These are phyloP conservation scores for Fistularia tabacaria DNA, from an alignment of 2,797 vertebrate species.

Conservation along the genomic window DNA sequence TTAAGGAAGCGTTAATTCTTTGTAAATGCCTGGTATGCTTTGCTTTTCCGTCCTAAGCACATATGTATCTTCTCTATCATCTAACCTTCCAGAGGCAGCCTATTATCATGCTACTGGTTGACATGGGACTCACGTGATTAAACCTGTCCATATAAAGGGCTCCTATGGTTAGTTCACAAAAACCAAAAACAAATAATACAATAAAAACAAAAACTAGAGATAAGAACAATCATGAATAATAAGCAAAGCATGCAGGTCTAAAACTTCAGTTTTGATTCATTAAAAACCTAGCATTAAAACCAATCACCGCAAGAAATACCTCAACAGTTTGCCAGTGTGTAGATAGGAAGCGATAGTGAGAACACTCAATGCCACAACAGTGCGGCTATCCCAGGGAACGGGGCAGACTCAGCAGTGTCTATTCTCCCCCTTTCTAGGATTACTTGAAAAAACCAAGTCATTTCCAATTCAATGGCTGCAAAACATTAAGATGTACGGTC, in stretches of 20 bases:
- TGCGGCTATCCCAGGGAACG: constrained; percentile 99
- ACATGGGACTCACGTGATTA: constrained; percentile 76
- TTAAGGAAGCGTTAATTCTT: constrained; percentile 79
- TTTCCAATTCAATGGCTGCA: constrained; percentile 99
- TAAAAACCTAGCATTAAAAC: constrained; percentile 99
- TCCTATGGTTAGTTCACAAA: constrained; percentile 97
- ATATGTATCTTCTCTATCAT: constrained; percentile 67
- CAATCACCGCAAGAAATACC: constrained; percentile 99
- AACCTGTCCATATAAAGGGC: constrained; percentile 83
- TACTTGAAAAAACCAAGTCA: constrained; percentile 99
- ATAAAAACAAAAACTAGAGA: constrained; percentile 67
- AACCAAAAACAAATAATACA: constrained; percentile 62
- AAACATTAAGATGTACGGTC: constrained; percentile 98
- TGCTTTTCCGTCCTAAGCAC: constrained; percentile 76
- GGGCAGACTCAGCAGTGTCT: constrained; percentile 99
- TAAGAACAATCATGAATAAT: constrained; percentile 81
- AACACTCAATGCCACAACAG: constrained; percentile 99
- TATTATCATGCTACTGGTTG: constrained; percentile 90
- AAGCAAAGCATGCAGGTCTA: constrained; percentile 99
- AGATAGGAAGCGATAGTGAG: constrained; percentile 99
- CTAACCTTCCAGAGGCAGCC: constrained; percentile 74
- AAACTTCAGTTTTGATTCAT: constrained; percentile 76
- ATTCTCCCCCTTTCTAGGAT: constrained; percentile 99
- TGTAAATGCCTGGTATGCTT: constrained; percentile 77
- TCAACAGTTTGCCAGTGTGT: constrained; percentile 99